Conservation (phyloP, 2,797 vertebrate species). For the Zenarchopterus dispar region DNA sequence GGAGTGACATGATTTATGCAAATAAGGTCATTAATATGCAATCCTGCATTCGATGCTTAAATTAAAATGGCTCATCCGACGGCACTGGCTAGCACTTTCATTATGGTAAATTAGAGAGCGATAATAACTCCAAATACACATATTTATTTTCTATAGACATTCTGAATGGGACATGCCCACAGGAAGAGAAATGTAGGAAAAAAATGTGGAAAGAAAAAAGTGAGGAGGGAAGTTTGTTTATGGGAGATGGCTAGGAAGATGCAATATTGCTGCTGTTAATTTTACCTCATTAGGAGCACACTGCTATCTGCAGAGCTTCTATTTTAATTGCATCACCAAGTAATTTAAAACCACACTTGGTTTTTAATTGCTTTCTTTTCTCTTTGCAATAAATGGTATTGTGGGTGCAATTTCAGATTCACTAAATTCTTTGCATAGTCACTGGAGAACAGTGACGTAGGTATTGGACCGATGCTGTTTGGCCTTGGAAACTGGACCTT, state of each 20-base stretch:
- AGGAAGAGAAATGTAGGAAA: slow-evolving; percentile 64
- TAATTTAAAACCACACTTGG: slow-evolving; percentile 67
- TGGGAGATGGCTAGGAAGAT: slow-evolving; percentile 47
- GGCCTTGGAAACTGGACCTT: slow-evolving; percentile 56
- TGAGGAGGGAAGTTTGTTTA: slow-evolving; percentile 41
- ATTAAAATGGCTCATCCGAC: slow-evolving; percentile 79
- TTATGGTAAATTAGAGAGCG: slow-evolving; percentile 77
- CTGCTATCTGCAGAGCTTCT: slow-evolving; percentile 75
- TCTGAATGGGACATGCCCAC: slow-evolving; percentile 64
- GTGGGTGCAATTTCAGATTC: slow-evolving; percentile 39
- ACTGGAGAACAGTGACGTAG: slow-evolving; percentile 14
- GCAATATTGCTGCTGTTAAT: slow-evolving; percentile 70
- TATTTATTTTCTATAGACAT: slow-evolving; percentile 78
- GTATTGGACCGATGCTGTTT: slow-evolving; percentile 50
- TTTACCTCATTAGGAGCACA: slow-evolving; percentile 74
- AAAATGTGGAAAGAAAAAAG: slow-evolving; percentile 45
- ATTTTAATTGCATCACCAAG: slow-evolving; percentile 79
- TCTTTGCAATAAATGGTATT: slow-evolving; percentile 64
- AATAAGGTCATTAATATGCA: slow-evolving; percentile 84
- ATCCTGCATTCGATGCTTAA: slow-evolving; percentile 68
- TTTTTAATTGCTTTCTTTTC: slow-evolving; percentile 63
- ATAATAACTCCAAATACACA: slow-evolving; percentile 83
- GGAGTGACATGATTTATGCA: slow-evolving; percentile 86
- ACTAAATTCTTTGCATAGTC: slow-evolving; percentile 38
- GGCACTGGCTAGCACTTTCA: slow-evolving; percentile 74